Evolutionary conservation across 2,888 invertebrate genomes (phyloP).

Genomic region (Zeuzera pyrina): DNA sequence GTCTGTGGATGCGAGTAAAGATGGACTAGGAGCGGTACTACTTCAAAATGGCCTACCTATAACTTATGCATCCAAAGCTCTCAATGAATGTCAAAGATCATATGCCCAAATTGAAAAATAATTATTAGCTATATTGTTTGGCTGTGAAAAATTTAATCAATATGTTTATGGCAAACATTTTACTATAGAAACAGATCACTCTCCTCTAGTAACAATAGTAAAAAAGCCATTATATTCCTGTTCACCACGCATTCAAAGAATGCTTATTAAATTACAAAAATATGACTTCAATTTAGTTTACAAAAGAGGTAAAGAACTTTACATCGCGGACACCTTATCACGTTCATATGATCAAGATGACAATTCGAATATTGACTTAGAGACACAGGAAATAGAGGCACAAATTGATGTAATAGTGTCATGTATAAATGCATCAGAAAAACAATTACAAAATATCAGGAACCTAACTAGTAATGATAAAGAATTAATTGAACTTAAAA

Average conservation of each 20-base stretch:
- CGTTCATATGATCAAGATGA: too few relatives aligned
- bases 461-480: too few relatives aligned
- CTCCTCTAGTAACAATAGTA: constrained; percentile 10
- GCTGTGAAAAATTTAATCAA: constrained; percentile 10
- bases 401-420: too few relatives aligned
- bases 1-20: constrained; percentile 14
- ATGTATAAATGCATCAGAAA: too few relatives aligned
- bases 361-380: too few relatives aligned
- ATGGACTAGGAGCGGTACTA: constrained; percentile 17
- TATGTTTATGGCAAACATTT: constrained; percentile 12
- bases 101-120: not conserved
- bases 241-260: too few relatives aligned
- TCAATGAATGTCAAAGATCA: not conserved
- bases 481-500: too few relatives aligned
- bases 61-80: not conserved
- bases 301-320: not conserved
- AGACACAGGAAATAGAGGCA: too few relatives aligned
- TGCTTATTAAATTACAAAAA: too few relatives aligned
- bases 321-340: too few relatives aligned
- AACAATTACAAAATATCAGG: too few relatives aligned
- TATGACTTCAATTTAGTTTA: too few relatives aligned
- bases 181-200: constrained; percentile 14
- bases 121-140: constrained; percentile 11
- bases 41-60: not conserved
- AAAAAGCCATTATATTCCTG: constrained; percentile 13